Conservation (phyloP, 1,140 invertebrate genomes). For the Saccostrea cuccullata region DNA sequence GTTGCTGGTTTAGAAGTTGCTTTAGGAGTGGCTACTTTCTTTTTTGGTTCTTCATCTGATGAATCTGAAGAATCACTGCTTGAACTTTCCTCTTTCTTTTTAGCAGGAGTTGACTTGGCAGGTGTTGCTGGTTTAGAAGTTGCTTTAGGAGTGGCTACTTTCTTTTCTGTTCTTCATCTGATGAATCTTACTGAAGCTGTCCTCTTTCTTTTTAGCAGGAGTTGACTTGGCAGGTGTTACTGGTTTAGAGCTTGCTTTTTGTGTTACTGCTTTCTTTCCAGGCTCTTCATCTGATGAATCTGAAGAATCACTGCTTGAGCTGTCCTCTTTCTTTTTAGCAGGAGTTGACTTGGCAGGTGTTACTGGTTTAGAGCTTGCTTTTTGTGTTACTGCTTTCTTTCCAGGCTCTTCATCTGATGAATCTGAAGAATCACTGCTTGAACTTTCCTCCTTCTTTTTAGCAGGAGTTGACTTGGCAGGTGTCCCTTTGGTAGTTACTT, state of each 20-base stretch:
- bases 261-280: too few species aligned
- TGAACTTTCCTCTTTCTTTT: too few species aligned
- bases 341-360: slow-evolving; percentile 2
- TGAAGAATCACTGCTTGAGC: neutral
- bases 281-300: slow-evolving; percentile 36
- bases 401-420: neutral
- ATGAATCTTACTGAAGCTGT: slow-evolving; percentile 8
- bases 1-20: too few species aligned
- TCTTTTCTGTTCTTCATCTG: slow-evolving; percentile 41
- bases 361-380: neutral
- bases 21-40: too few species aligned
- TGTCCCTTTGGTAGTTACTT: slow-evolving; percentile 19
- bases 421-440: slow-evolving; percentile 54
- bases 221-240: too few species aligned
- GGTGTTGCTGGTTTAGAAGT: too few species aligned
- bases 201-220: too few species aligned
- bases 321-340: slow-evolving; percentile 27
- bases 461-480: slow-evolving; percentile 42
- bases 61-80: neutral
- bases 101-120: too few species aligned
- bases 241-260: too few species aligned
- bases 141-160: too few species aligned
- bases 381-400: neutral
- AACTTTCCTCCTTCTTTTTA: slow-evolving; percentile 44
- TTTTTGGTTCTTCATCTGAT: slow-evolving; percentile 40